Evolutionary conservation across 2,797 vertebrate genomes (phyloP), one percentile per base, ranked within the genome.

Genomic region (Clarias fuscus): DNA sequence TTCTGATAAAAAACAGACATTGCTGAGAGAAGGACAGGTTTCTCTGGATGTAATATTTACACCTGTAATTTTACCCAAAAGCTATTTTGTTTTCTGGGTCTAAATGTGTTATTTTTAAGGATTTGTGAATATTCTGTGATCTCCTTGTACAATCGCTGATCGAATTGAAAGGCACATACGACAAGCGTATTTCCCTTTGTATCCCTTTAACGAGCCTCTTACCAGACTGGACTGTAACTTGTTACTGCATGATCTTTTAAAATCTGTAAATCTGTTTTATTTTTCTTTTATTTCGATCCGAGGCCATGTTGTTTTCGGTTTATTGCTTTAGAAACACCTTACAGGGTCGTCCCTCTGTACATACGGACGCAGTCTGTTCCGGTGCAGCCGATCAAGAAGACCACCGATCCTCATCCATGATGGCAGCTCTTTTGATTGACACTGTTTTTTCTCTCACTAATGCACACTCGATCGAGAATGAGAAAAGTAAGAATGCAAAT

Each of bases 381-480:
- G 92, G 93, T 91, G 90, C 91, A 91, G 92, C 91, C 91, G 90
- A 91, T 91, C 93, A 48, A 48, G 93, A 97, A 95, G 95, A 95
- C 96, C 96, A 96, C 96, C 95, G 95, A 96, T 93, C 93, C 95
- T 97, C 96, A 95, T 95, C 96, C 95, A 95, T 77, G 93, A 96
- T 94, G 95, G 95, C 95, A 95, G 95, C 96, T 97, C 95, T 96
- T 96, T 94, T 95, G 94, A 96, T 95, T 92, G 92, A 94, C 95
- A 94, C 89, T 86, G 89, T 94, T 67, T 14, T 30, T 40, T 65
- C 48, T 58, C 73, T 77, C 65, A 14, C 68, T 71, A 82, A 87
- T 85, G 68, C 77, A 48, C 58, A 84, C 53, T 40, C n/a, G 65
- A 33, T 33, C 33, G 33, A 33, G 33, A 70, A 76, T n/a, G 27